Conservation (phyloP, 2,797 vertebrate genomes). For the Florisuga fusca region DNA sequence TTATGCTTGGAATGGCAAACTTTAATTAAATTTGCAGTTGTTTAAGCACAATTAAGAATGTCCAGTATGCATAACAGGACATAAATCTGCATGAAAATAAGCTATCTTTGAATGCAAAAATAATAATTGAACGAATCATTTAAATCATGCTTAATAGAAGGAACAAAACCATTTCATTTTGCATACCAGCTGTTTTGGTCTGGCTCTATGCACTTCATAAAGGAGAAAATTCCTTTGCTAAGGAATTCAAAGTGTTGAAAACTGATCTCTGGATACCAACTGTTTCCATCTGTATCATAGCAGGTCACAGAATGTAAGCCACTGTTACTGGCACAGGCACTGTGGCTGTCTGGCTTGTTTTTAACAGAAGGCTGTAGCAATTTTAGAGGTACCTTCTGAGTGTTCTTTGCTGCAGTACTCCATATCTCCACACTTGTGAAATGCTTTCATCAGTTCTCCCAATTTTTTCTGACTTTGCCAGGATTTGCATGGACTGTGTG, state of each 20-base stretch:
- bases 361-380: not conserved
- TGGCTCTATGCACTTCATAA: not conserved
- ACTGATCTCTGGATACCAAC: not conserved
- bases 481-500: not conserved
- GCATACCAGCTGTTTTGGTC: not conserved
- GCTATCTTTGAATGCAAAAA: constrained; percentile 56
- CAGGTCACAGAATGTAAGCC: not conserved
- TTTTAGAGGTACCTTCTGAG: not conserved
- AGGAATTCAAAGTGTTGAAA: not conserved
- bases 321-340: not conserved
- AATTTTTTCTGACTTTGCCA: not conserved
- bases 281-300: not conserved
- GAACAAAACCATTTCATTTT: not conserved
- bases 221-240: not conserved
- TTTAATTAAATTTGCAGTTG: constrained; percentile 74
- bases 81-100: constrained; percentile 69
- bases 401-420: not conserved
- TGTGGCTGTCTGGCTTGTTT: not conserved
- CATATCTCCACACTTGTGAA: not conserved
- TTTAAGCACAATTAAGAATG: constrained; percentile 68
- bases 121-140: constrained; percentile 47
- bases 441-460: not conserved
- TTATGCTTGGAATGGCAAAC: constrained; percentile 56
- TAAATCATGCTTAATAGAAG: not conserved
- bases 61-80: constrained; percentile 6